These are phyloP conservation scores for Danionella dracula DNA, from an alignment of 2,797 vertebrate species.

Conservation along the genomic window DNA sequence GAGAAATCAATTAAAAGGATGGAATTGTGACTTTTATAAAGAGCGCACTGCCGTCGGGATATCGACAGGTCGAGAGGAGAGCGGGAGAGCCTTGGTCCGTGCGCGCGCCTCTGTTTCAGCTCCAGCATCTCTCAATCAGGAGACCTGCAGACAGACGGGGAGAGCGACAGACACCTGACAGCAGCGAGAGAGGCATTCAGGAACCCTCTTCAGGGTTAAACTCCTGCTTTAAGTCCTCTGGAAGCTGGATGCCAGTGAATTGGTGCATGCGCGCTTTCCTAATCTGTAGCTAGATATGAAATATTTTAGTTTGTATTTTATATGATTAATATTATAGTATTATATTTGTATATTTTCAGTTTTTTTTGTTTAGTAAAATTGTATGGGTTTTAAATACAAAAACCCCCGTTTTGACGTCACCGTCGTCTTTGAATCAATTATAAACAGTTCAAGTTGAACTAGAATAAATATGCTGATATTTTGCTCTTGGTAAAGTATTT, in stretches of 20 bases:
- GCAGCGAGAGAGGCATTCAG: background rate
- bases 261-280: too few species aligned
- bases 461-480: too few species aligned
- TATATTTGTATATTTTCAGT: too few species aligned
- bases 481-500: too few species aligned
- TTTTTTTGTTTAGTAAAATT: too few species aligned
- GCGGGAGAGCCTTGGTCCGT: slow-evolving; percentile 2
- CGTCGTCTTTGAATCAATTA: too few species aligned
- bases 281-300: too few species aligned
- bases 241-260: background rate
- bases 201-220: slow-evolving; percentile 1
- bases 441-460: too few species aligned
- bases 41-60: slow-evolving; percentile 26
- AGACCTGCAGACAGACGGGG: background rate
- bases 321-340: too few species aligned
- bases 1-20: slow-evolving; percentile 71
- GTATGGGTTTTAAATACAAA: too few species aligned
- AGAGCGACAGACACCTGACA: background rate
- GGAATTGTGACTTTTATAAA: slow-evolving; percentile 40
- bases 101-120: background rate
- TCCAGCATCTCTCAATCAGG: slow-evolving; percentile 11
- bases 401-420: too few species aligned
- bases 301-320: too few species aligned
- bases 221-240: background rate
- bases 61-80: slow-evolving; percentile 27